Conservation (phyloP, 1,140 invertebrate genomes). For the Amphibalanus amphitrite region DNA sequence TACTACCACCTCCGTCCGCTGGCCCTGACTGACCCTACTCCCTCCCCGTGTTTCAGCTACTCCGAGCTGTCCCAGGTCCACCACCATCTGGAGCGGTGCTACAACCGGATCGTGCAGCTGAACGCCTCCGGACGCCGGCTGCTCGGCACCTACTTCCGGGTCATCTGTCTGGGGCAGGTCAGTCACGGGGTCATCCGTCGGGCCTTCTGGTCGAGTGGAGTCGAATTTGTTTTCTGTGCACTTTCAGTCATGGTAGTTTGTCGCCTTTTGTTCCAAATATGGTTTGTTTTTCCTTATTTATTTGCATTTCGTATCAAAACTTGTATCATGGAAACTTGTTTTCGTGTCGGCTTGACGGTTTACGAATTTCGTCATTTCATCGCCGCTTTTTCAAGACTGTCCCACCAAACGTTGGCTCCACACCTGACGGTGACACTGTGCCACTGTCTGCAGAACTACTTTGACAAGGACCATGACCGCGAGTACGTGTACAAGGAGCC, state of each 20-base stretch:
- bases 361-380: background rate
- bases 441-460: slow-evolving; percentile 41
- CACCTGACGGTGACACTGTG: slow-evolving; percentile 10
- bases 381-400: background rate
- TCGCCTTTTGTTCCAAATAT: background rate
- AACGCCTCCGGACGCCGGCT: slow-evolving; percentile 66
- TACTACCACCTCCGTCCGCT: background rate
- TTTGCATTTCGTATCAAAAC: background rate
- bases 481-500: slow-evolving; percentile 94
- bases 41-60: slow-evolving; percentile 8
- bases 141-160: slow-evolving; percentile 73
- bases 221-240: background rate
- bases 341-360: background rate
- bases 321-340: background rate
- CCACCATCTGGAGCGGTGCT: slow-evolving; percentile 24
- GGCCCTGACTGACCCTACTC: background rate
- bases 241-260: background rate
- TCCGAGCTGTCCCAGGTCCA: slow-evolving; percentile 54
- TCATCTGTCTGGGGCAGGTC: slow-evolving; percentile 61
- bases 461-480: slow-evolving; percentile 75
- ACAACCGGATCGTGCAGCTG: slow-evolving; percentile 66
- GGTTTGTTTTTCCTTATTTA: too few species aligned
- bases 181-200: slow-evolving; percentile 18
- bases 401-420: background rate
- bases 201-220: background rate